Percentiles rank a stretch among this genome's conserved stretches.
phyloP scores from a whole-genome alignment of 2,888 invertebrate species.

The Leptinotarsa tumamoca region DNA sequence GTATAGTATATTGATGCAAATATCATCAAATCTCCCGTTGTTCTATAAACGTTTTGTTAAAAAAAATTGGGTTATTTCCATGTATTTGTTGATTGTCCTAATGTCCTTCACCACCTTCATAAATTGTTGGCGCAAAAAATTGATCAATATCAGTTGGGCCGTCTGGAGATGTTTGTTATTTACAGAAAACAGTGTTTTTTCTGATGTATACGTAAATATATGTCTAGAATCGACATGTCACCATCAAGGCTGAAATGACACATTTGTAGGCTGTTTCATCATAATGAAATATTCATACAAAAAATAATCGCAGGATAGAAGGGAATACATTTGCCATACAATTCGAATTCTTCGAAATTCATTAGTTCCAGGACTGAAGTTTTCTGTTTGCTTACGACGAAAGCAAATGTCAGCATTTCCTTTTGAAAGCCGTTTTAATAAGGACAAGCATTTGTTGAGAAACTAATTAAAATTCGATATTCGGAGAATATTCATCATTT shows the following conservation, averaged over 20 bases:
- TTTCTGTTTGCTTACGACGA: neutral
- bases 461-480: too few relatives aligned
- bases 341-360: neutral
- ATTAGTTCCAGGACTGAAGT: neutral
- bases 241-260: neutral
- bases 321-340: neutral
- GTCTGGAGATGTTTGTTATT: constrained; percentile 15
- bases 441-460: too few relatives aligned
- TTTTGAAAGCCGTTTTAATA: too few relatives aligned
- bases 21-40: too few relatives aligned
- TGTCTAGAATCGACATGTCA: neutral
- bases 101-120: neutral
- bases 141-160: neutral
- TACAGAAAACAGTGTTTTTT: neutral
- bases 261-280: neutral
- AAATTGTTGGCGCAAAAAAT: neutral
- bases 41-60: too few relatives aligned
- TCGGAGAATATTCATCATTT: too few relatives aligned
- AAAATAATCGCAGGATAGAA: neutral
- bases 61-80: neutral
- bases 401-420: neutral
- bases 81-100: neutral
- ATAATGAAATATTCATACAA: constrained; percentile 5
- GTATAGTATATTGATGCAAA: too few relatives aligned
- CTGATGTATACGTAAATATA: neutral